These are phyloP conservation scores for Ornithorhynchus anatinus DNA, from an alignment of 2,113 vertebrate genomes.

Conservation along the genomic window DNA sequence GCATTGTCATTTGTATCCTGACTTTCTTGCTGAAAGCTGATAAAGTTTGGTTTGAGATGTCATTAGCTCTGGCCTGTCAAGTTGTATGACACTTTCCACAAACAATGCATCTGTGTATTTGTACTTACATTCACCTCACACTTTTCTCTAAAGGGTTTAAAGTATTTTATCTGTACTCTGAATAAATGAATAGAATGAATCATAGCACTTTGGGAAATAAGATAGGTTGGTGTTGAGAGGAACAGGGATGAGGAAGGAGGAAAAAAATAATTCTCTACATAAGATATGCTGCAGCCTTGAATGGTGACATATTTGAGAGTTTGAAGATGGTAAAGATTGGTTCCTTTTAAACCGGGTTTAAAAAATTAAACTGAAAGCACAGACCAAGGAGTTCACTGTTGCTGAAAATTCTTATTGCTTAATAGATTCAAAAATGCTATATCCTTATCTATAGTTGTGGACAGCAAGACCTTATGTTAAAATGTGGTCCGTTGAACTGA, in stretches of 20 bases:
- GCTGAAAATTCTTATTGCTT: no score
- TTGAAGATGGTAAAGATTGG: no score
- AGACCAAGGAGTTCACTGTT: no score
- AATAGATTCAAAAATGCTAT: no score
- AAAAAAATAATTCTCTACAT: neutral
- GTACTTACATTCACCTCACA: neutral
- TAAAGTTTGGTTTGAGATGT: neutral
- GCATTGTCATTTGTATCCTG: neutral
- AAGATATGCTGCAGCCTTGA: neutral
- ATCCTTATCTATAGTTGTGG: no score
- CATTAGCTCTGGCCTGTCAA: neutral
- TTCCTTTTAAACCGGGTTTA: no score
- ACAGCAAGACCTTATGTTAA: no score
- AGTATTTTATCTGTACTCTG: neutral
- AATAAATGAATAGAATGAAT: neutral
- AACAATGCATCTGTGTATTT: neutral
- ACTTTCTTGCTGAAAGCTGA: slow-evolving; percentile 4
- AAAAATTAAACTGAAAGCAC: neutral
- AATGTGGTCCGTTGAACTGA: no score
- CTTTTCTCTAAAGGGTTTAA: neutral
- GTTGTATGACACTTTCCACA: neutral
- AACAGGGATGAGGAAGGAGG: no score
- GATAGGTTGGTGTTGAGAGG: neutral
- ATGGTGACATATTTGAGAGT: neutral
- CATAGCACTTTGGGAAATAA: neutral